Evolutionary conservation across 2,888 invertebrate genomes (phyloP), one percentile per base, ranked within the genome.

Genomic region (Stenchaetothrips biformis): DNA sequence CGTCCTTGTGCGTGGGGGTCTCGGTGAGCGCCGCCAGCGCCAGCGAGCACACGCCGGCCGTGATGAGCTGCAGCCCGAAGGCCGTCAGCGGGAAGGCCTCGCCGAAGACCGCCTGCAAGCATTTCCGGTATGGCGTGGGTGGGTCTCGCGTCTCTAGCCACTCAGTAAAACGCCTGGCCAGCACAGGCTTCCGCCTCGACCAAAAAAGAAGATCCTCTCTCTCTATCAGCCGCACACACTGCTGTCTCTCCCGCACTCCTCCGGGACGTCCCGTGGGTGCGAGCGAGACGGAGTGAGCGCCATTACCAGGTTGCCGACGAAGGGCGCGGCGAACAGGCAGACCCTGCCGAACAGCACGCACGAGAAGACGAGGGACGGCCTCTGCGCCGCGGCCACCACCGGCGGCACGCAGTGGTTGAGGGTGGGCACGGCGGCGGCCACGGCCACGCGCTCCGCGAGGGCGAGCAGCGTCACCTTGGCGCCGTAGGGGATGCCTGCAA

Each of bases 331-430:
- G 11, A 74, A 25, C 8, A 74, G 67, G 67, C 67, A 74, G 21
- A 74, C 25, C 67, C 67, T 74, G 25, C 67, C 67, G 67, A 74
- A 74, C 9, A 74, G 67, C 21, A 74, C 21, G 25, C 67, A 74
- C 6, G 67, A 74, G 67, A 74, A 74, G 67, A 21, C 11, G 67
- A 74, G 67, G 67, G 67, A 74, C 11, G 67, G 21, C 25, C 67
- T 7, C 67, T 74, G 67, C 11, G 67, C 9, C 21, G 67, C 21
- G 25, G 67, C 21, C 21, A 74, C 21, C 67, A 74, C 21, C 67
- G n/a, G 67, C 9, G 25, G 67, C 67, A 21, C 21, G 25, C 67
- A 74, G 67, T 74, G 25, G 67, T 25, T 74, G 67, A 74, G 21
- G 67, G 67, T 74, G 67, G 67, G 67, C 21, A 74, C 25, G 25